These are phyloP conservation scores for Gadus chalcogrammus DNA, from an alignment of 2,113 vertebrate species.

Conservation along the genomic window DNA sequence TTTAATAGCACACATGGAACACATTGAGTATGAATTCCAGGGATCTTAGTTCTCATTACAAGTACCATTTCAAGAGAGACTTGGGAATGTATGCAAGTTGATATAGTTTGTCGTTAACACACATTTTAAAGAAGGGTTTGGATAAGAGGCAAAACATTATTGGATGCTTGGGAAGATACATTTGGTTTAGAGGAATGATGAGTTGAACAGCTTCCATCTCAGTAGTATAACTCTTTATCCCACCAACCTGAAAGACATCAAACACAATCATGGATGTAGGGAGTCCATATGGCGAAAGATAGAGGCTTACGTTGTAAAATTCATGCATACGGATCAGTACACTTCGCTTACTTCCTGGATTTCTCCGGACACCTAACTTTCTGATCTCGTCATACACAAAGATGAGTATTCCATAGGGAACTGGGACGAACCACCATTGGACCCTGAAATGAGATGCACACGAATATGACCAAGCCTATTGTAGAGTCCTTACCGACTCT, in stretches of 20 bases:
- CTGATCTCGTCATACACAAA: conserved; percentile 85
- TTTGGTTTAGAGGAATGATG: neutral
- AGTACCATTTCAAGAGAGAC: neutral
- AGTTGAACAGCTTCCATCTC: conserved; percentile 24
- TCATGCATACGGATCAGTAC: neutral
- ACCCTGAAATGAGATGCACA: conserved; percentile 59
- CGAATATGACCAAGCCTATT: neutral
- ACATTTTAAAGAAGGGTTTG: neutral
- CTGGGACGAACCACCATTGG: conserved; percentile 85
- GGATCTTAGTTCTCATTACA: conserved; percentile 4
- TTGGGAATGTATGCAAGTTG: conserved; percentile 12
- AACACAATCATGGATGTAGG: neutral
- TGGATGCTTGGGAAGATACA: neutral
- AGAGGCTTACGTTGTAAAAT: neutral
- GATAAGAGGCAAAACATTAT: neutral
- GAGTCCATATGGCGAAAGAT: conserved; percentile 3
- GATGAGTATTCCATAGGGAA: conserved; percentile 82
- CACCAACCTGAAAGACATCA: conserved; percentile 76
- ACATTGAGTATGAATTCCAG: conserved; percentile 14
- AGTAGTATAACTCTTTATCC: conserved; percentile 85
- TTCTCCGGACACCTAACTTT: conserved; percentile 80
- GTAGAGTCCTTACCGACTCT: neutral
- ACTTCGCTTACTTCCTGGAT: conserved; percentile 79
- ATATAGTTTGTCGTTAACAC: conserved; percentile 20
- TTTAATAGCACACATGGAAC: conserved; percentile 44